phyloP scores from a whole-genome alignment of 2,113 vertebrate genomes.

The Pipa parva region DNA sequence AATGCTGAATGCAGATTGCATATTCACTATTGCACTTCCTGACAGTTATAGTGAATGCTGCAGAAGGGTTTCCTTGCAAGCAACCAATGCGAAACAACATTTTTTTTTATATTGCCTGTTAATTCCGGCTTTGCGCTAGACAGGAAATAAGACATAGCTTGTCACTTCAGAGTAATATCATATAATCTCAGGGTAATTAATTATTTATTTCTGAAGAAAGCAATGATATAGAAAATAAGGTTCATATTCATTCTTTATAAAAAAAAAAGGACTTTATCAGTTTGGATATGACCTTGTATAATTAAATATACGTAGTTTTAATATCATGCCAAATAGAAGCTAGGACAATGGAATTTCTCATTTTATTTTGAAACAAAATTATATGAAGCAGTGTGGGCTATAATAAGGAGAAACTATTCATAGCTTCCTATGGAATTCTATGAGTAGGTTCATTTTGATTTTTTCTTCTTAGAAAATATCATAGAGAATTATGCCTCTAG shows the following conservation, averaged over 20 bases:
- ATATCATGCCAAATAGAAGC: conserved; percentile 66
- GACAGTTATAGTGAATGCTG: conserved; percentile 55
- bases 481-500: conserved; percentile 47
- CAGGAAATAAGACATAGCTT: conserved; percentile 69
- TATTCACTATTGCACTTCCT: conserved; percentile 48
- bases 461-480: conserved; percentile 51
- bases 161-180: conserved; percentile 71
- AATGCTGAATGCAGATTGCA: conserved; percentile 47
- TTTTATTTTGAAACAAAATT: conserved; percentile 61
- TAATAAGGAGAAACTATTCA: conserved; percentile 54
- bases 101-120: conserved; percentile 56
- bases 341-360: conserved; percentile 63
- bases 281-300: conserved; percentile 72
- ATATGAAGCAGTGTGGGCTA: conserved; percentile 67
- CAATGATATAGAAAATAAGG: conserved; percentile 63
- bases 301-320: conserved; percentile 76
- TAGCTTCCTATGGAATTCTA: conserved; percentile 61
- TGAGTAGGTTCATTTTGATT: conserved; percentile 59
- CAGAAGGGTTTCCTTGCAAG: conserved; percentile 51
- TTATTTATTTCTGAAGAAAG: conserved; percentile 65
- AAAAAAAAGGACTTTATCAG: conserved; percentile 62
- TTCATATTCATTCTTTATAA: conserved; percentile 68
- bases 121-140: conserved; percentile 62
- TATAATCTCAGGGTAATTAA: conserved; percentile 73
- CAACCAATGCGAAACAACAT: conserved; percentile 63